Base-by-base conservation (phyloP, 2,797 vertebrate genomes). In the Xiphorhynchus erythropygius region DNA sequence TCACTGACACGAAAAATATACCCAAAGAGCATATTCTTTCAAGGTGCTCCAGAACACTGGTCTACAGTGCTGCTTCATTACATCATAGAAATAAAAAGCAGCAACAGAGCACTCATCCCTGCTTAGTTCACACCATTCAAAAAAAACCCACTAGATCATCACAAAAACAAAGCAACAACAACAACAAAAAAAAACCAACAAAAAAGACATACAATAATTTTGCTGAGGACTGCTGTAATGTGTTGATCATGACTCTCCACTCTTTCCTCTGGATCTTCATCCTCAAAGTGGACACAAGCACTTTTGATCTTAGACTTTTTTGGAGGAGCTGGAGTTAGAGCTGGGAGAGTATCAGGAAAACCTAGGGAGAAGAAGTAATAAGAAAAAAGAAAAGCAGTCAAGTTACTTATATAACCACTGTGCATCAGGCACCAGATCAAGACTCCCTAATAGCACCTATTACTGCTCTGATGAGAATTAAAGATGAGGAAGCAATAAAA, bases 161-260 rank as follows among this genome's bases (percentile, higher is more conserved):
- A 71, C 8, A 41, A 46, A 46, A 46, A n/a, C 12, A 47, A 52
- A 52, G 30, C n/a, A 44, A 19, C 42, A 44, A 41, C 6, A 44
- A 44, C 19, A 77, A 86, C 35, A 35, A 35, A 35, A 35, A 35
- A 35, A 35, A 35, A 35, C 6, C 6, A 44, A 44, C 19, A 77
- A 86, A 82, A 41, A 0, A 90, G 41, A 98, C 99, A 96, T 96
- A 99, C 99, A 96, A 99, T 97, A 70, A 99, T 99, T 97, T 98
- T 99, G 81, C 98, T 99, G 87, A 99, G 98, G 84, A 99, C 98
- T 32, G 99, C 98, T 76, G 98, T 99, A 98, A 99, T 98, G 91
- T 99, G 99, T 56, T 91, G 96, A 97, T 99, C 99, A 1, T 98
- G 98, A 87, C 78, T 97, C 89, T 99, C 98, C 91, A 99, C 86